Evolutionary conservation across 2,113 vertebrate genomes (phyloP), one percentile per base, ranked within the genome.

Genomic region (Puffinus mauretanicus): DNA sequence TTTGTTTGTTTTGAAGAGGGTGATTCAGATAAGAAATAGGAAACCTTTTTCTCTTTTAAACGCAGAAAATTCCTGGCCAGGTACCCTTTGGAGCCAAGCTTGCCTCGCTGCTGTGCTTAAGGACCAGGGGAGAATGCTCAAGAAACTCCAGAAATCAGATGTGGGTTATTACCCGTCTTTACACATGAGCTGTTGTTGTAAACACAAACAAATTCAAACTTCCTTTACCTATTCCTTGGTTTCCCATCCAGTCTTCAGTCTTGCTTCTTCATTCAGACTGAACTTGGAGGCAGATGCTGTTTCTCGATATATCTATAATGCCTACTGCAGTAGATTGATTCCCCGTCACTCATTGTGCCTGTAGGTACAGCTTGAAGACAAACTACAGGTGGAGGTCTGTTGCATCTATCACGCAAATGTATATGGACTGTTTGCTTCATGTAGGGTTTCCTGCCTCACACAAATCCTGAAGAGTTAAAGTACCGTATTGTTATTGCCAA

Each of bases 341-440:
- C 62, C 67, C 66, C 0, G 0, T 2, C 36, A 2, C 85, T 24
- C 6, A 0, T 1, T 16, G 82, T n/a, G 51, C 83, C 72, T 73
- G 58, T n/a, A 55, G 77, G 46, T 55, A 13, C 83, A 49, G 91
- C 70, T 79, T n/a, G 44, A 20, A 19, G 42, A 11, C 55, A 26
- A 4, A 8, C 58, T 11, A 4, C n/a, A 82, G 86, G 42, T 32
- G 52, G 57, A 89, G 55, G 22, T 32, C 51, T 44, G 61, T 5
- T 1, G 1, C 47, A 7, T 42, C 38, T 1, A 1, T 6, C 4
- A 0, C 10, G 8, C 73, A 54, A 30, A 66, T 6, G 18, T 11
- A 2, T 4, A 12, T 0, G 11, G 51, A 36, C 44, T 15, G 0
- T 57, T 46, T 61, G 52, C 66, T 81, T 81, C 40, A 1, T 2